Base-by-base conservation (phyloP, 2,113 vertebrate genomes). In the Dinomys branickii region DNA sequence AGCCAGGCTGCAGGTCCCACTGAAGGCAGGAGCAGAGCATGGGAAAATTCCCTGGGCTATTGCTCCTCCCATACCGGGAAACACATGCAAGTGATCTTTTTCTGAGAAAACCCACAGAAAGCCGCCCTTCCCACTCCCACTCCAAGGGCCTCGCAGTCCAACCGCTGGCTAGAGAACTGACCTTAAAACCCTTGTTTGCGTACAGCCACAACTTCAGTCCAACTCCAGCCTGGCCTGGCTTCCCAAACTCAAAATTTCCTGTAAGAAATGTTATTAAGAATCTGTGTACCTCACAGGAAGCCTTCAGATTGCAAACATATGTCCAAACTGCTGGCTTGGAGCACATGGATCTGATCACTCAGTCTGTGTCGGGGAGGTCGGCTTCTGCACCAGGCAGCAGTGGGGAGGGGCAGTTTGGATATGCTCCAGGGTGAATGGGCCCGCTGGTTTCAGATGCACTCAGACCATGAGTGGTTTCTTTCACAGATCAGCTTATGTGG, bases 301-400 rank as follows among this genome's bases (percentile, higher is more conserved):
- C 35, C 82, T 93, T 85, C 65, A 63, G 83, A 95, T 97, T 96
- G 95, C 92, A 97, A 97, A 84, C 97, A 98, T 47, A 83, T 97
- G 97, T 95, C 81, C 54, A 67, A 35, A 88, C 33, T 14, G 93
- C 97, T 92, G 96, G 94, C 91, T 90, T 6, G 14, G 67, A 20
- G 52, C 4, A 30, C 67, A 65, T 0, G 80, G 94, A 38, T 89
- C 30, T 1, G 9, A n/a, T 91, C 38, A 13, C 93, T 33, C 71
- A 19, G 87, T 16, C 58, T 71, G 65, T 13, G 69, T 52, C 16
- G 58, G 83, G 47, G 83, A 71, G 75, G 52, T 35, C 8, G 4
- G 8, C 28, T 33, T 63, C 61, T 69, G 63, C 6, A 4, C 7
- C 10, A 2, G 19, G 69, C 41, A 77, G 69, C 11, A 56, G 24